A percentile compares a stretch with the other conserved stretches of the same genome.
These are phyloP conservation scores for Glyphotaelius pellucidus DNA, from an alignment of 2,888 invertebrate species.

Conservation along the genomic window DNA sequence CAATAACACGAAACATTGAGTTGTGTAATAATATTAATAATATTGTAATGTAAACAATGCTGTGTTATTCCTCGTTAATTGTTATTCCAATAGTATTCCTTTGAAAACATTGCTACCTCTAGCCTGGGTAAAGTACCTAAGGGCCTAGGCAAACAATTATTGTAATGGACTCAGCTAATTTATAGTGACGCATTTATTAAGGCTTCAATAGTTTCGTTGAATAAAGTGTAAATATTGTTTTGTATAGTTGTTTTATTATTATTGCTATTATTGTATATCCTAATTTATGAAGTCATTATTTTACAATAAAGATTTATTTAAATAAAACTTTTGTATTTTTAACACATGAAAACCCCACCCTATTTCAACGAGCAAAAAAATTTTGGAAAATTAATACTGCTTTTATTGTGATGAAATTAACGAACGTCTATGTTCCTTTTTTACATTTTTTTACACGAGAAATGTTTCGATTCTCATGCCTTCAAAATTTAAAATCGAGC, in stretches of 20 bases:
- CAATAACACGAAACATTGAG: neutral
- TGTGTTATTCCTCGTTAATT: constrained; percentile 46
- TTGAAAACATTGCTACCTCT: constrained; percentile 61
- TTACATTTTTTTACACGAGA: no score
- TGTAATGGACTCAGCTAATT: neutral
- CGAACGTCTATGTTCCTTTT: no score
- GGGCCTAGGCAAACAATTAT: constrained; percentile 6
- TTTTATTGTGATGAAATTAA: no score
- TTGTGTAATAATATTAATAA: constrained; percentile 35
- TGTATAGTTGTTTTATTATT: constrained; percentile 42
- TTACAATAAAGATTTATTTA: constrained; percentile 53
- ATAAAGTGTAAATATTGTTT: constrained; percentile 54
- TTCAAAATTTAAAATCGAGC: no score
- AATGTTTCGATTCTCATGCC: no score
- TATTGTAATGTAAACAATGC: constrained; percentile 23
- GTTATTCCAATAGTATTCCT: constrained; percentile 62
- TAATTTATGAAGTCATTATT: constrained; percentile 59
- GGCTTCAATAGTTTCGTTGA: constrained; percentile 24
- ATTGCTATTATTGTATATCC: constrained; percentile 51
- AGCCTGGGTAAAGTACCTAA: constrained; percentile 3
- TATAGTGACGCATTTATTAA: constrained; percentile 37
- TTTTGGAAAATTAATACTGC: no score
- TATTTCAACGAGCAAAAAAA: no score
- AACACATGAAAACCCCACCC: no score
- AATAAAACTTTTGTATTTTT: neutral